Conservation (phyloP, 2,888 invertebrate genomes). For the Entomobrya multifasciata region DNA sequence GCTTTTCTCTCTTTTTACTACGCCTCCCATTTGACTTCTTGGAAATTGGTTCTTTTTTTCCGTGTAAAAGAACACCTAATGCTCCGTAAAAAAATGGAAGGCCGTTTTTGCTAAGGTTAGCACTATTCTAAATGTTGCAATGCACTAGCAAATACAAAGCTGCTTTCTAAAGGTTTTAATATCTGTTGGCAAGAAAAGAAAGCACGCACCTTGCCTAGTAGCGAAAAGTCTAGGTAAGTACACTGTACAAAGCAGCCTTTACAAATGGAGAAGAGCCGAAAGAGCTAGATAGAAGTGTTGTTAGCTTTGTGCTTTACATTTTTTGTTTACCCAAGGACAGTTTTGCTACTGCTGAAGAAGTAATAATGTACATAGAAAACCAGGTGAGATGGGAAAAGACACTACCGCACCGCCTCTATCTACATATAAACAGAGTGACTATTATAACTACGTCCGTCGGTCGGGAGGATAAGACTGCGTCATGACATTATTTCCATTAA, state of each 20-base stretch:
- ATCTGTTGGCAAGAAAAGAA: slow-evolving; percentile 34
- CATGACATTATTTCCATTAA: slow-evolving; percentile 17
- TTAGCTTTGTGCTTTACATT: slow-evolving; percentile 31
- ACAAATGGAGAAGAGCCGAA: not conserved
- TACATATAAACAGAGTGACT: not conserved
- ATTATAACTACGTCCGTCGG: not conserved
- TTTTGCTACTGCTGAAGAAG: not conserved
- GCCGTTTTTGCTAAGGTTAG: slow-evolving; percentile 7
- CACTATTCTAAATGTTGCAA: slow-evolving; percentile 4
- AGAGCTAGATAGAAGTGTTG: not conserved
- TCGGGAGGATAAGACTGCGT: not conserved
- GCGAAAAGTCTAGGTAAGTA: not conserved
- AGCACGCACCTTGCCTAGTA: slow-evolving; percentile 8
- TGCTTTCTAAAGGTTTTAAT: not conserved
- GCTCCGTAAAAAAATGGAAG: slow-evolving; percentile 53
- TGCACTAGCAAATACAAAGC: not conserved
- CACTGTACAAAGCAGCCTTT: not conserved
- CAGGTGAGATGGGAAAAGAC: not conserved
- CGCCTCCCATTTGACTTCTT: not conserved
- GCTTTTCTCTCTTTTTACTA: not conserved
- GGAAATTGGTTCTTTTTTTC: slow-evolving; percentile 61
- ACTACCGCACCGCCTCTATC: not conserved
- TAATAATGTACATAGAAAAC: not conserved
- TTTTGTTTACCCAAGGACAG: not conserved
- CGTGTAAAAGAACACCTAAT: slow-evolving; percentile 61